These are phyloP conservation scores for Drosophila sproati DNA, from an alignment of 1,140 invertebrate species.

Conservation along the genomic window DNA sequence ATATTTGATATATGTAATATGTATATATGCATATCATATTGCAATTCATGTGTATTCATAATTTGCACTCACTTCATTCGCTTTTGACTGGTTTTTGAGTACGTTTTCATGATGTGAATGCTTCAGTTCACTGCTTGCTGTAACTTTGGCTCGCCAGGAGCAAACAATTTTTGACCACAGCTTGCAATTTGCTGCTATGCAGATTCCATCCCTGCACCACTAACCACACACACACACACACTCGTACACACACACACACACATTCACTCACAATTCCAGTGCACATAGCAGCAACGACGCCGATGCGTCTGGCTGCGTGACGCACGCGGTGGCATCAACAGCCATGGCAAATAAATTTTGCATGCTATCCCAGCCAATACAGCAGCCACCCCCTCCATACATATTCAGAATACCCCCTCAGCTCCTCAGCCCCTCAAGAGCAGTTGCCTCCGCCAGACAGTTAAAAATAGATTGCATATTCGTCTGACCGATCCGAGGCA, in stretches of 20 bases:
- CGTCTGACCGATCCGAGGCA: slow-evolving; percentile 48
- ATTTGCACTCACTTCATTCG: background rate
- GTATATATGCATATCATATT: too few relatives aligned
- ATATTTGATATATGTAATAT: too few relatives aligned
- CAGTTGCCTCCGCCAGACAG: slow-evolving; percentile 55
- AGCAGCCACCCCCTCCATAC: background rate
- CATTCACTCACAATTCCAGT: background rate
- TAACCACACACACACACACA: slow-evolving; percentile 6
- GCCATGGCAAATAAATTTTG: slow-evolving; percentile 75
- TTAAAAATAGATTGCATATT: slow-evolving; percentile 71
- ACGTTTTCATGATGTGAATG: background rate
- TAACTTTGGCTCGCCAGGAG: background rate
- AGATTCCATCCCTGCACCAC: slow-evolving; percentile 1
- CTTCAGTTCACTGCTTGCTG: background rate
- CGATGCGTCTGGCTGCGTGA: slow-evolving; percentile 73
- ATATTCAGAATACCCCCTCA: background rate
- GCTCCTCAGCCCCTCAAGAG: slow-evolving; percentile 10
- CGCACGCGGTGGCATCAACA: slow-evolving; percentile 64
- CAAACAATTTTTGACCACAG: slow-evolving; percentile 39
- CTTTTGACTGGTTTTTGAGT: background rate
- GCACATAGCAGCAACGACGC: slow-evolving; percentile 35
- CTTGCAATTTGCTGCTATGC: slow-evolving; percentile 38
- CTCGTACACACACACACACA: too few relatives aligned
- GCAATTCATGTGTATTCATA: background rate
- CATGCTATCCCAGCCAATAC: slow-evolving; percentile 50